Base-by-base conservation (phyloP, 1,140 invertebrate species). In the Dinothrombium tinctorium region DNA sequence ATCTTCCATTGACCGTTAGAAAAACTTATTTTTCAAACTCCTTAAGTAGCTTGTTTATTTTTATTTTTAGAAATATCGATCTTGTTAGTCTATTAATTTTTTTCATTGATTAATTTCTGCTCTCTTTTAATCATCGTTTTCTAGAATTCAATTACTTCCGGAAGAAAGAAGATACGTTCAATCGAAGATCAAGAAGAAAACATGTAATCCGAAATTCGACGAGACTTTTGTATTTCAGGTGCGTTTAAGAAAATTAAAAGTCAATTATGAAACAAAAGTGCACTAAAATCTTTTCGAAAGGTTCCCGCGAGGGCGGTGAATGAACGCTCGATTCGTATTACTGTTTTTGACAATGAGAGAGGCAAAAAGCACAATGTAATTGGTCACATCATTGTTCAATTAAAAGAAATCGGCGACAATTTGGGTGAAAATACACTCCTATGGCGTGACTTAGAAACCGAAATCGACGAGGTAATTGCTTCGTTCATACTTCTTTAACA, bases 161-260 rank as follows among this genome's bases (percentile, higher is more conserved):
- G 74, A 77, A 51, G 74, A 77, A 53, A 59, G 76, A 48, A 59
- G 75, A 47, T 73, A 73, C 48, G 63, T 76, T 28, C 74, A 77
- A 56, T 74, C 74, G 0, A 74, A 73, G 56, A 69, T 72, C 47
- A 73, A 74, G 56, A 76, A 75, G 61, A 77, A 76, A 56, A 76
- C 74, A 0, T 74, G 71, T 56, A 75, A 77, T 57, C 76, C 75
- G 4, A 73, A 73, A 56, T 78, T 72, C 51, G 73, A 78, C 45
- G 75, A 80, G 58, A 74, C 68, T 15, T 75, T 76, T 49, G 70
- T 75, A 23, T 78, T 78, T 53, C 74, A 77, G 63, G 75, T 78
- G 61, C 64, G 58, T 52, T 25, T 31, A 9, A 33, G 12, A 7
- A 38, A 8, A 15, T 12, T 6, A 42, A 25, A 9, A 23, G 7